These are phyloP conservation scores for Dermochelys coriacea DNA, from an alignment of 2,797 vertebrate species.

Conservation along the genomic window DNA sequence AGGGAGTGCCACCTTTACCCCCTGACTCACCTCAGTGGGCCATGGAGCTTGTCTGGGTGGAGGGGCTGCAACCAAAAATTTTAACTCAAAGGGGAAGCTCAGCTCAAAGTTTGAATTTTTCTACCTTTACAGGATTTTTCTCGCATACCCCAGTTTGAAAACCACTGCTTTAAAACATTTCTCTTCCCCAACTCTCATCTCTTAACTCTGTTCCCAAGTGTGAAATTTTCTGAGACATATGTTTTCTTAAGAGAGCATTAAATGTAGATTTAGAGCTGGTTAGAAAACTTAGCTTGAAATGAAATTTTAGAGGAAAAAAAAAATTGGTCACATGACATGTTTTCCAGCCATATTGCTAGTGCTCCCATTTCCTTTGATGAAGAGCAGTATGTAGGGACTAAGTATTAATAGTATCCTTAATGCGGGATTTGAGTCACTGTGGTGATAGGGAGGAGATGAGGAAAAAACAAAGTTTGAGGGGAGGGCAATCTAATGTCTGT, in stretches of 20 bases:
- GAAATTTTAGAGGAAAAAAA: too few relatives aligned
- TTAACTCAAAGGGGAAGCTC: too few relatives aligned
- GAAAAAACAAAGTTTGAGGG: not conserved
- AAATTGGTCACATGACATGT: not conserved
- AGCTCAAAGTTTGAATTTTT: too few relatives aligned
- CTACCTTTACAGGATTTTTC: too few relatives aligned
- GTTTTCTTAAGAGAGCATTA: not conserved
- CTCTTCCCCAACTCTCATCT: not conserved
- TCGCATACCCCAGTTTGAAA: too few relatives aligned
- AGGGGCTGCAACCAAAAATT: too few relatives aligned
- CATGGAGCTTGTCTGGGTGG: too few relatives aligned
- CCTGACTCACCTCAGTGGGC: too few relatives aligned
- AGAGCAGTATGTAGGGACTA: not conserved
- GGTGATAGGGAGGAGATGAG: not conserved
- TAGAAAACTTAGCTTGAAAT: not conserved
- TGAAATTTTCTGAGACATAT: not conserved
- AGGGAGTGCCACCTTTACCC: too few relatives aligned
- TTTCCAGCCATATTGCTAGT: not conserved
- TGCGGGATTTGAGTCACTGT: accelerated
- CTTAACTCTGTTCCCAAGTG: not conserved
- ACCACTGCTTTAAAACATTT: not conserved
- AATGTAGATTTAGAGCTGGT: not conserved
- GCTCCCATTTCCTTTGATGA: not conserved
- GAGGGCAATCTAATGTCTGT: not conserved
- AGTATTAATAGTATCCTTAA: not conserved